Conservation (phyloP, 2,113 vertebrate species). For the Dunckerocampus dactyliophorus region DNA sequence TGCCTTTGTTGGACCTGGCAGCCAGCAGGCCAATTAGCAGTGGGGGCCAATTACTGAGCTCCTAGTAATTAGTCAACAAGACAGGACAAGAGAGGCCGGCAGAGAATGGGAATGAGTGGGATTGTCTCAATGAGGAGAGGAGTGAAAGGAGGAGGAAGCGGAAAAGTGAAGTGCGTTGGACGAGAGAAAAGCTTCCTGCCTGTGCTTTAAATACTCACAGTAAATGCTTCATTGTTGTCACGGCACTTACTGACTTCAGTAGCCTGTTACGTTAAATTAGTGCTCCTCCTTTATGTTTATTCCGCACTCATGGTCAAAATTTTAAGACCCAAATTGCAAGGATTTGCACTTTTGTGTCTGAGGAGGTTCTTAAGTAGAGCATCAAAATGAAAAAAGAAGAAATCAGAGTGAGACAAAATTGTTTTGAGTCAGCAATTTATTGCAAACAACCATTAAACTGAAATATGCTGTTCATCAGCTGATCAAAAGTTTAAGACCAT, state of each 20-base stretch:
- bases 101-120: slow-evolving; percentile 50
- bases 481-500: no score
- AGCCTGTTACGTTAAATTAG: slow-evolving; percentile 13
- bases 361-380: no score
- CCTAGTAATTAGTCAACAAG: slow-evolving; percentile 69
- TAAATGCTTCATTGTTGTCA: slow-evolving; percentile 35
- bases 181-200: slow-evolving; percentile 48
- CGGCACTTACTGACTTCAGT: slow-evolving; percentile 21
- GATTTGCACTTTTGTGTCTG: no score
- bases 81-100: slow-evolving; percentile 57
- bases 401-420: no score
- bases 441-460: no score
- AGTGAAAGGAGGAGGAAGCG: slow-evolving; percentile 37
- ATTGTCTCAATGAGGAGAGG: slow-evolving; percentile 47
- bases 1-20: slow-evolving; percentile 65
- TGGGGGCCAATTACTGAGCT: slow-evolving; percentile 67
- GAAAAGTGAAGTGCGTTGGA: slow-evolving; percentile 20
- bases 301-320: not conserved
- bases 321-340: no score
- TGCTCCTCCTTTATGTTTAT: not conserved
- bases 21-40: slow-evolving; percentile 72
- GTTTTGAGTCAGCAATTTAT: no score
- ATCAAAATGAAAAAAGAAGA: no score
- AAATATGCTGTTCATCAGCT: no score
- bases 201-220: slow-evolving; percentile 38